phyloP scores from a whole-genome alignment of 2,113 vertebrate species.

The Parus major region DNA sequence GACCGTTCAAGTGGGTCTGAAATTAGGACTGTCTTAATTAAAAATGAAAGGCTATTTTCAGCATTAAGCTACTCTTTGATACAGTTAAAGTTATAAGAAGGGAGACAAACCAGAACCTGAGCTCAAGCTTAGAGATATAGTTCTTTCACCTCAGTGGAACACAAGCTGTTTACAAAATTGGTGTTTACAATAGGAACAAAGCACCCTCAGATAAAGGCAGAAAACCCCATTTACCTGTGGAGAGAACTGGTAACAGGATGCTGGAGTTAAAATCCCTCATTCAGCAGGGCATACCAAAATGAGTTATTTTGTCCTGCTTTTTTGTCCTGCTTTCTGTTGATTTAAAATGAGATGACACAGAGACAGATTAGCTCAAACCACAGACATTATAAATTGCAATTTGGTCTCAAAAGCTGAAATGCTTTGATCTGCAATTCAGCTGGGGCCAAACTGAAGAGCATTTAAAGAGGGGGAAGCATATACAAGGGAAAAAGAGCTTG shows the following conservation, averaged over 20 bases:
- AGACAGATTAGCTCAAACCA: slow-evolving; percentile 74
- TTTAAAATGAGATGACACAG: slow-evolving; percentile 73
- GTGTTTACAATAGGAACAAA: slow-evolving; percentile 27
- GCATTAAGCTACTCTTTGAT: slow-evolving; percentile 32
- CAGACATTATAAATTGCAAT: slow-evolving; percentile 72
- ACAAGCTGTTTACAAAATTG: slow-evolving; percentile 55
- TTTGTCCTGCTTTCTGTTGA: slow-evolving; percentile 68
- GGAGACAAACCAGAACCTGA: neutral
- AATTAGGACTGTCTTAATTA: slow-evolving; percentile 32
- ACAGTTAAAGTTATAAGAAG: slow-evolving; percentile 39
- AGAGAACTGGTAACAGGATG: neutral
- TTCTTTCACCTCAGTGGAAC: slow-evolving; percentile 17
- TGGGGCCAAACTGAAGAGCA: slow-evolving; percentile 31
- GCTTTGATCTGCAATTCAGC: slow-evolving; percentile 73
- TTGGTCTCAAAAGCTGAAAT: slow-evolving; percentile 68
- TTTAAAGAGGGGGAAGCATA: slow-evolving; percentile 51
- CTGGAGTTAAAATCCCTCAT: neutral
- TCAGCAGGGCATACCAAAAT: neutral
- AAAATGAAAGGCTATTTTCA: slow-evolving; percentile 46
- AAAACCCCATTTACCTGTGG: slow-evolving; percentile 26
- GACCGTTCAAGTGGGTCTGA: neutral
- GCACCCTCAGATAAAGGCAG: neutral
- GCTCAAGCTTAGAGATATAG: neutral
- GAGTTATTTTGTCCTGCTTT: slow-evolving; percentile 56
- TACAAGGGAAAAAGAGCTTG: neutral